phyloP scores from a whole-genome alignment of 1,140 invertebrate genomes.

The Copidosoma floridanum region DNA sequence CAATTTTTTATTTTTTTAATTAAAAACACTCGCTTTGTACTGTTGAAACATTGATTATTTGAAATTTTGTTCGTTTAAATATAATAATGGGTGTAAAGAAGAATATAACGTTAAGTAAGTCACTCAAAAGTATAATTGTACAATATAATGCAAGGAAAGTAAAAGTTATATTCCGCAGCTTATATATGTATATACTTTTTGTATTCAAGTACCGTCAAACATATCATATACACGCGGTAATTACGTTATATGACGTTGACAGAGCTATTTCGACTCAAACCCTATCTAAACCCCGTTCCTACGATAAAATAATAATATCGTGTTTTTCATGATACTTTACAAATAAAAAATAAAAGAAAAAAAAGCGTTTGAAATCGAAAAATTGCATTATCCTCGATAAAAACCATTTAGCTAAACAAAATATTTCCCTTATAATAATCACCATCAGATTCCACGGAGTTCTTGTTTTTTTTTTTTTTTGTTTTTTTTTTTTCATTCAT shows the following conservation, averaged over 20 bases:
- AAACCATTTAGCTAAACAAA: no score
- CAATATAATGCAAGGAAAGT: not conserved
- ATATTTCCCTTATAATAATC: no score
- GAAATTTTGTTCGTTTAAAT: constrained; percentile 3
- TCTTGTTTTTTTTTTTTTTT: no score
- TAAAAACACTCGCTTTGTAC: constrained; percentile 19
- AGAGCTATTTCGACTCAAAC: constrained; percentile 16
- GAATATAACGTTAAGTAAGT: constrained; percentile 8
- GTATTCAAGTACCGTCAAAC: no score
- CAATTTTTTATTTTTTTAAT: no score
- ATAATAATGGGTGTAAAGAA: not conserved
- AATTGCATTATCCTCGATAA: constrained; percentile 3
- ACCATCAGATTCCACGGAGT: no score
- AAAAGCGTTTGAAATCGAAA: constrained; percentile 16
- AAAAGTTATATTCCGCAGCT: constrained; percentile 22
- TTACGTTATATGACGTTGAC: not conserved
- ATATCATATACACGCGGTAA: constrained; percentile 9
- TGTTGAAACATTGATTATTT: constrained; percentile 16
- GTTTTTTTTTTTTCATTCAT: no score
- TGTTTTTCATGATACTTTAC: no score
- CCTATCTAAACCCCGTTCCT: no score
- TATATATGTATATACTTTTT: no score
- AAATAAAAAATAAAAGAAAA: no score
- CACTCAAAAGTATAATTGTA: not conserved
- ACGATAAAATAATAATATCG: no score